These are phyloP conservation scores for Eustalomyia histrio DNA, from an alignment of 2,888 invertebrate genomes.

Conservation along the genomic window DNA sequence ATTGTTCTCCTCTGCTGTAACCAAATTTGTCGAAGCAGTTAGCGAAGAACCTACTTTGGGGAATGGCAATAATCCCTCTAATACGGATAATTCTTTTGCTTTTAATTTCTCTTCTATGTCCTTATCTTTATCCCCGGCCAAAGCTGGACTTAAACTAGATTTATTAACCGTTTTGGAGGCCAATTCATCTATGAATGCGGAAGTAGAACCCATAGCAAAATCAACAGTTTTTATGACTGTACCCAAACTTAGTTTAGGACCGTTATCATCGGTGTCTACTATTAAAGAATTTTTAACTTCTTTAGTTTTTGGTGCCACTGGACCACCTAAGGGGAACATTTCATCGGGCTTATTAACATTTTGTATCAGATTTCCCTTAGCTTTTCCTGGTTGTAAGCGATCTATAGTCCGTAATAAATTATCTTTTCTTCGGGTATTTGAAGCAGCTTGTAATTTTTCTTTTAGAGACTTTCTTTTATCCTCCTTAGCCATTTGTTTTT, in stretches of 20 bases:
- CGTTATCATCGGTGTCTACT: conserved; percentile 84
- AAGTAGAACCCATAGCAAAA: conserved; percentile 83
- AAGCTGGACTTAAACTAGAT: conserved; percentile 31
- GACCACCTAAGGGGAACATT: conserved; percentile 77
- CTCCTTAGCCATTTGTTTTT: conserved; percentile 79
- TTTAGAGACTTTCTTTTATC: conserved; percentile 78
- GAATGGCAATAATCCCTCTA: conserved; percentile 60
- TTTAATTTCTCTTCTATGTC: conserved; percentile 67
- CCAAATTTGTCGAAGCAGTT: conserved; percentile 40
- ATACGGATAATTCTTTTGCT: conserved; percentile 50
- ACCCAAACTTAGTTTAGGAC: conserved; percentile 91
- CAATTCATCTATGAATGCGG: conserved; percentile 82
- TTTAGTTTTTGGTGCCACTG: conserved; percentile 81
- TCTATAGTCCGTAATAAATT: conserved; percentile 89
- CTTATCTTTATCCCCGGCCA: conserved; percentile 65
- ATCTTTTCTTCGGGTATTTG: conserved; percentile 82
- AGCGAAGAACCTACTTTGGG: conserved; percentile 48
- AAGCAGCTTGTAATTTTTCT: conserved; percentile 78
- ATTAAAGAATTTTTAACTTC: conserved; percentile 82
- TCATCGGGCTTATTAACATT: conserved; percentile 84
- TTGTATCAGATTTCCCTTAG: conserved; percentile 90
- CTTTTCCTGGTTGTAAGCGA: conserved; percentile 90
- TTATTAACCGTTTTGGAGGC: conserved; percentile 71
- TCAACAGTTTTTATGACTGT: conserved; percentile 89
- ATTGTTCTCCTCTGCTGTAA: conserved; percentile 52